Conservation (phyloP, 2,797 vertebrate genomes). For the Gallinago solitaria region DNA sequence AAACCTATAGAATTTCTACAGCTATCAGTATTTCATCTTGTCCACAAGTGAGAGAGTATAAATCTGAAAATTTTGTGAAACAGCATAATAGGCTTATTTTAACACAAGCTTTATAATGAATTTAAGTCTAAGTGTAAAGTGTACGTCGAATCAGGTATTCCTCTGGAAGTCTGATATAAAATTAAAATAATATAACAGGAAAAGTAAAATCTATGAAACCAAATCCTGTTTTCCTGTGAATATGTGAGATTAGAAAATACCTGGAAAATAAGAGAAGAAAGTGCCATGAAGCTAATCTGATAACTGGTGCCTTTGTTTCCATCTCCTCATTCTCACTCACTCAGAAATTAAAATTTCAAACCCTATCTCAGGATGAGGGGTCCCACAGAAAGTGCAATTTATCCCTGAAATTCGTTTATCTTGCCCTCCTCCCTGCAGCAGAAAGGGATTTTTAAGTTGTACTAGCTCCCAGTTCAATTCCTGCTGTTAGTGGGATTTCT, state of each 20-base stretch:
- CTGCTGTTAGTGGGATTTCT: background rate
- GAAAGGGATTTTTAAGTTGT: rapidly evolving
- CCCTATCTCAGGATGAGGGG: background rate
- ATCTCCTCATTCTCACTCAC: background rate
- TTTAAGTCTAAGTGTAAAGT: background rate
- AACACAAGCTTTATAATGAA: background rate
- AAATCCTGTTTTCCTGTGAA: background rate
- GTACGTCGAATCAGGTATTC: background rate
- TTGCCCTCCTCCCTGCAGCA: background rate
- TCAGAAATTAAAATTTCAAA: background rate
- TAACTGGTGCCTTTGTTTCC: background rate
- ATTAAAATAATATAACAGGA: background rate
- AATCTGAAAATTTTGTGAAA: background rate
- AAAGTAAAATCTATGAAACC: background rate
- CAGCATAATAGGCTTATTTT: background rate
- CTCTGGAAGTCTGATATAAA: background rate
- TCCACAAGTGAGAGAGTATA: background rate
- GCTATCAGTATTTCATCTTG: background rate
- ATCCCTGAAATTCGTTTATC: background rate
- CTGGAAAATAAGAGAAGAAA: background rate
- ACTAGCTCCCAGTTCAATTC: background rate
- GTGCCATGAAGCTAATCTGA: background rate
- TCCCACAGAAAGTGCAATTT: background rate
- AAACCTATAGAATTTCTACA: background rate
- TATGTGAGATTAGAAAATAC: background rate